Base-by-base conservation (phyloP, 2,888 invertebrate genomes). In the Fragum fragum region DNA sequence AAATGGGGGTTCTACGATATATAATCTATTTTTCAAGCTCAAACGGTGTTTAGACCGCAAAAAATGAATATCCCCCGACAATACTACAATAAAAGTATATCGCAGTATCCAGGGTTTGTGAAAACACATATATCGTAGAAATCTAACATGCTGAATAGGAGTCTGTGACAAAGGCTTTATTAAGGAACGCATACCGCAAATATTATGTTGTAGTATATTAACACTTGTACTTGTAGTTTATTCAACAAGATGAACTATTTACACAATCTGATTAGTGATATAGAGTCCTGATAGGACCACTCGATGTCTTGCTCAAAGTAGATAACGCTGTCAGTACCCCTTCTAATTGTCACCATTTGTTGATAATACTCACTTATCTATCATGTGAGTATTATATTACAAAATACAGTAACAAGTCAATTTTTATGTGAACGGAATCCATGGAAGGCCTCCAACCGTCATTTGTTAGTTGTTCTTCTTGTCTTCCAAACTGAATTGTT, bases 1-100 rank as follows among this genome's bases (percentile, higher is more conserved):
- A 26, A 26, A 63, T 63, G 63, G 63, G 63, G 63, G 63, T 63
- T 32, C 63, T 63, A 28, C 63, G 63, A 63, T 28, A 63, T 63
- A 63, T 18, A 59, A 59, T 21, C 26, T 21, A 63, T 63, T 63
- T 63, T 63, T 21, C 29, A 47, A 47, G 18, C n/a, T n/a, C 47
- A 47, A 47, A 47, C 14, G 16, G 63, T 6, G 23, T 36, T 16
- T 36, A 63, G 57, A 26, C 57, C 57, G 11, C 11, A 57, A 57
- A 57, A 57, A 26, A 23, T 26, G n/a, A 57, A 57, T 47, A 47
- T 18, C 47, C n/a, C 47, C 47, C 47, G 32, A 36, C 32, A 36
- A 36, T 36, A 36, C 32, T 9, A 36, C 3, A 57, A 57, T 57
- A 26, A n/a, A 57, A 26, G 57, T 57, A 23, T 57, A 26, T 57